phyloP scores from a whole-genome alignment of 1,140 invertebrate genomes.

The Ctenoplectra terminalis region DNA sequence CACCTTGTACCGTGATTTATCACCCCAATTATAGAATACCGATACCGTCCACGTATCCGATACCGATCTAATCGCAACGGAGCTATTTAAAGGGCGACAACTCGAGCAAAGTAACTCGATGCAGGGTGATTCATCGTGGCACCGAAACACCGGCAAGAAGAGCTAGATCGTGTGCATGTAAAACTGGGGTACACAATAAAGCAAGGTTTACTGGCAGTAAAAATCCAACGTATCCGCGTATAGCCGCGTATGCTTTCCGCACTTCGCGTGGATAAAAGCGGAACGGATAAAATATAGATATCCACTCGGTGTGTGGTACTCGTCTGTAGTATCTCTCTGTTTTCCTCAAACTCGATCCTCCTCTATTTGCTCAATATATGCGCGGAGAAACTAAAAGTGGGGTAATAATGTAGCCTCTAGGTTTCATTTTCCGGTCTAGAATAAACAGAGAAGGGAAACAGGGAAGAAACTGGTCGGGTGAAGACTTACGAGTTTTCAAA shows the following conservation, averaged over 20 bases:
- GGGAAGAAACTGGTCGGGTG: not conserved
- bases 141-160: not conserved
- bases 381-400: constrained; percentile 20
- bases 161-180: constrained; percentile 12
- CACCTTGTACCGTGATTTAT: too few species aligned
- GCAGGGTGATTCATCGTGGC: constrained; percentile 50
- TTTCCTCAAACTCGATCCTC: constrained; percentile 23
- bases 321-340: not conserved
- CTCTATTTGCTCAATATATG: constrained; percentile 40
- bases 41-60: too few species aligned
- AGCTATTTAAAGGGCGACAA: not conserved
- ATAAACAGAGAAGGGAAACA: not conserved
- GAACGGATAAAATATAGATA: constrained; percentile 59
- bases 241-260: not conserved
- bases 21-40: too few species aligned
- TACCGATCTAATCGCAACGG: not conserved
- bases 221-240: constrained; percentile 45
- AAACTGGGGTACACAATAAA: constrained; percentile 57
- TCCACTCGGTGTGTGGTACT: constrained; percentile 3
- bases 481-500: not conserved
- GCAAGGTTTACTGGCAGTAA: constrained; percentile 65
- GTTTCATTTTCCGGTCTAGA: constrained; percentile 26
- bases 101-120: not conserved
- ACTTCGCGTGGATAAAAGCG: constrained; percentile 1
- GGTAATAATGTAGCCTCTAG: constrained; percentile 37